A percentile compares a stretch with the other conserved stretches of the same genome.
Conservation (phyloP, 2,113 vertebrate genomes). For the Epinephelus fuscoguttatus region DNA sequence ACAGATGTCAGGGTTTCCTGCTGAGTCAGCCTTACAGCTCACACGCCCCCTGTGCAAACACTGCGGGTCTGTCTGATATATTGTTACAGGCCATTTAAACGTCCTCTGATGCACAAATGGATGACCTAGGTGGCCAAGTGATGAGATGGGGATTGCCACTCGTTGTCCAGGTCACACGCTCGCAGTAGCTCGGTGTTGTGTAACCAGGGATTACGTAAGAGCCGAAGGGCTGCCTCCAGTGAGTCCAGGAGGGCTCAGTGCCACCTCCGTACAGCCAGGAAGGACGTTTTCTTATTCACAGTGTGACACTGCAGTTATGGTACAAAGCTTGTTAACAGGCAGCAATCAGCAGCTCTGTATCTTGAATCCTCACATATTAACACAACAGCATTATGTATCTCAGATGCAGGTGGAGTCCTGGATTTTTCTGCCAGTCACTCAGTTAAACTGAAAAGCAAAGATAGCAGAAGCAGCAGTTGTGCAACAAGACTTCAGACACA, state of each 20-base stretch:
- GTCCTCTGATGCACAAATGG: slow-evolving; percentile 15
- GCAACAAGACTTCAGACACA: neutral
- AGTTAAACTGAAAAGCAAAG: neutral
- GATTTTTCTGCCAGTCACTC: neutral
- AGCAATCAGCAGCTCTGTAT: neutral
- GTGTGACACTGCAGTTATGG: neutral
- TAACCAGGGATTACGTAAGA: slow-evolving; percentile 75
- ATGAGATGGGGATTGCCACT: slow-evolving; percentile 40
- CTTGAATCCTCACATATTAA: neutral
- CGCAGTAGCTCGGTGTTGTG: slow-evolving; percentile 57
- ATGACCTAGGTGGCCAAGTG: slow-evolving; percentile 19
- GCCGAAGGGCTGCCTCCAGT: slow-evolving; percentile 35
- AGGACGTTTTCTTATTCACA: slow-evolving; percentile 4
- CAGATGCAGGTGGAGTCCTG: fast-evolving
- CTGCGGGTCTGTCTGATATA: neutral
- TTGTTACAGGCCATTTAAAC: slow-evolving; percentile 26
- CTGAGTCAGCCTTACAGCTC: slow-evolving; percentile 37
- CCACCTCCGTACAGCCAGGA: slow-evolving; percentile 42
- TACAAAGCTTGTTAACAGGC: neutral
- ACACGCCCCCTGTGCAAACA: neutral
- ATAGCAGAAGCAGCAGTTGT: neutral
- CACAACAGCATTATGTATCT: neutral
- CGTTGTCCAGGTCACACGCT: slow-evolving; percentile 52
- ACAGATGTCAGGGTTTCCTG: slow-evolving; percentile 29
- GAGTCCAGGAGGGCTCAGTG: slow-evolving; percentile 42